Conservation (phyloP, 2,113 vertebrate genomes). For the Vulpes lagopus region DNA sequence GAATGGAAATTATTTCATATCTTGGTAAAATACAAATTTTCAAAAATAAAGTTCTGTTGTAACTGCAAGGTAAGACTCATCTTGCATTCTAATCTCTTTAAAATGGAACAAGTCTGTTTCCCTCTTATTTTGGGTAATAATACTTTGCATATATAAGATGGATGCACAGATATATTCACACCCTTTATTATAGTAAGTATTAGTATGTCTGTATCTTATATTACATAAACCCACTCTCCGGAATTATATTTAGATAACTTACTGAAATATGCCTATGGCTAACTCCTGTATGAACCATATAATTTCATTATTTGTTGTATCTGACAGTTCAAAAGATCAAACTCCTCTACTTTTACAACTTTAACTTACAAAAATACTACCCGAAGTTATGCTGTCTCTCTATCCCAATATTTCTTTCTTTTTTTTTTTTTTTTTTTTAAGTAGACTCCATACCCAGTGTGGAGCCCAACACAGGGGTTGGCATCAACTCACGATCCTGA, state of each 20-base stretch:
- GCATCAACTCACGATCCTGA: background rate
- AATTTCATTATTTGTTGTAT: background rate
- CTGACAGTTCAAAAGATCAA: slow-evolving; percentile 51
- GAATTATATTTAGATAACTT: background rate
- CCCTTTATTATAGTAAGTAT: background rate
- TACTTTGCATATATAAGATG: background rate
- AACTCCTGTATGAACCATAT: background rate
- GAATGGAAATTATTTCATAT: background rate
- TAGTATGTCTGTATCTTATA: background rate
- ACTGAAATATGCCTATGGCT: background rate
- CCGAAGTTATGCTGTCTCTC: background rate
- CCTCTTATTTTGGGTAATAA: slow-evolving; percentile 8
- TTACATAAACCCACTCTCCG: background rate
- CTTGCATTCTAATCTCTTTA: slow-evolving; percentile 9
- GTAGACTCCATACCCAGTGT: background rate
- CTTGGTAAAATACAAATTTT: slow-evolving; percentile 34
- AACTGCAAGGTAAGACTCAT: background rate
- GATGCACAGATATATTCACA: background rate
- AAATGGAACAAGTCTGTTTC: background rate
- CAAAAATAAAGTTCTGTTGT: background rate
- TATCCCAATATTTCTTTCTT: background rate
- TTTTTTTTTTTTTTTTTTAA: background rate
- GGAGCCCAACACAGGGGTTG: background rate
- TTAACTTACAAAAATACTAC: slow-evolving; percentile 46
- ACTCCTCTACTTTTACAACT: background rate